Conservation (phyloP, 2,888 invertebrate genomes). For the Dryadula phaetusa region DNA sequence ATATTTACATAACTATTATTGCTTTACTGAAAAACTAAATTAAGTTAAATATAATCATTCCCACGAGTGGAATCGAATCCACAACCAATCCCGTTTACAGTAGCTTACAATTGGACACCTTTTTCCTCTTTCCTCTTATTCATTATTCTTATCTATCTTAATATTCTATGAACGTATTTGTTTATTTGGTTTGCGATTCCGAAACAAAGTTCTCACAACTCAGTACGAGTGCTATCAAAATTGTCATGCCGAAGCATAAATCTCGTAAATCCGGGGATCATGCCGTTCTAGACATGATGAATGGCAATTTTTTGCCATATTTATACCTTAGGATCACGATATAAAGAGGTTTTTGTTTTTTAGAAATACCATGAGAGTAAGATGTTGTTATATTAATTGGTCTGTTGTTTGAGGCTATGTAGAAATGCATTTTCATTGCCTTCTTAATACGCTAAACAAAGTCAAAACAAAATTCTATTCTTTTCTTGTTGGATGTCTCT, state of each 20-base stretch:
- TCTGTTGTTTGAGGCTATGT: background rate
- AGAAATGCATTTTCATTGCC: background rate
- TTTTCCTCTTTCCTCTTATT: too few species aligned
- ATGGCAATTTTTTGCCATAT: slow-evolving; percentile 68
- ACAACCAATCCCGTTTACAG: too few species aligned
- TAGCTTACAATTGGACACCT: too few species aligned
- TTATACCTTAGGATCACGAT: slow-evolving; percentile 44
- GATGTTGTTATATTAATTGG: slow-evolving; percentile 33
- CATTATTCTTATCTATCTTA: background rate
- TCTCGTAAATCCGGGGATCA: slow-evolving; percentile 76
- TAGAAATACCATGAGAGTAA: slow-evolving; percentile 26
- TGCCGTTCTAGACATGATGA: slow-evolving; percentile 65
- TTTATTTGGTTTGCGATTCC: slow-evolving; percentile 22
- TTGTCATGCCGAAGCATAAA: slow-evolving; percentile 66
- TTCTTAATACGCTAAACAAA: background rate
- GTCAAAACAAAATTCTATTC: too few species aligned
- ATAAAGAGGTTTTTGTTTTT: slow-evolving; percentile 40
- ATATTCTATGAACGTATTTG: background rate
- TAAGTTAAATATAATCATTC: too few species aligned
- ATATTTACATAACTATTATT: too few species aligned
- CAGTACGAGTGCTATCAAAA: slow-evolving; percentile 53
- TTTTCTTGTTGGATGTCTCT: too few species aligned
- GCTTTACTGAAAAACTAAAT: too few species aligned
- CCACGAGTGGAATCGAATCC: too few species aligned
- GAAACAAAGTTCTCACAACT: slow-evolving; percentile 29